phyloP scores from a whole-genome alignment of 2,888 invertebrate genomes.

The Zeuzera pyrina region DNA sequence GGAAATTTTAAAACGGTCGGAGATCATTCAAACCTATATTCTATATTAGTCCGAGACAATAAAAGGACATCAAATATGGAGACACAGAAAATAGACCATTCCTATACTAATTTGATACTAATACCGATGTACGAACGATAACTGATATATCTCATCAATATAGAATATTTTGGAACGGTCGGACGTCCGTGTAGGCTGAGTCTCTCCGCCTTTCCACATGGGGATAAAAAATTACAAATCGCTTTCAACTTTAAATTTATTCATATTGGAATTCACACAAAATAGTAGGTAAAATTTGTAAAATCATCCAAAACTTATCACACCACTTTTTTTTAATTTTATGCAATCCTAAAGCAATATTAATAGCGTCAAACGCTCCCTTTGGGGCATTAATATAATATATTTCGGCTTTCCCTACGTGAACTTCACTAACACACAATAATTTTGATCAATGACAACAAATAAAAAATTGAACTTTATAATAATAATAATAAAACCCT shows the following conservation, averaged over 20 bases:
- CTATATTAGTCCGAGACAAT: too few relatives aligned
- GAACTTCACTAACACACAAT: constrained; percentile 69
- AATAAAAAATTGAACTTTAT: constrained; percentile 65
- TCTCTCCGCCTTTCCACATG: too few relatives aligned
- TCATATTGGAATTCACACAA: constrained; percentile 68
- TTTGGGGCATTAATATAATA: constrained; percentile 67
- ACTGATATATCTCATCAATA: too few relatives aligned
- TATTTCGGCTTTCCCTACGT: constrained; percentile 68
- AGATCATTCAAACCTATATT: too few relatives aligned
- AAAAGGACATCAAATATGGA: too few relatives aligned
- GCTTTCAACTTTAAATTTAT: constrained; percentile 53
- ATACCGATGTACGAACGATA: too few relatives aligned
- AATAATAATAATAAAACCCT: constrained; percentile 66
- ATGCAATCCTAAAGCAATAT: constrained; percentile 71
- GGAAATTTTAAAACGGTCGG: too few relatives aligned
- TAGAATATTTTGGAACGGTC: too few relatives aligned
- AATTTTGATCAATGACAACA: constrained; percentile 72
- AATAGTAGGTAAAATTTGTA: constrained; percentile 68
- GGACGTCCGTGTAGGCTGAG: too few relatives aligned
- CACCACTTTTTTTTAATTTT: constrained; percentile 68
- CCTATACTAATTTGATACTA: too few relatives aligned
- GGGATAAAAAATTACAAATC: background rate
- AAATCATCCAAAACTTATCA: constrained; percentile 74
- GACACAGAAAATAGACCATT: too few relatives aligned
- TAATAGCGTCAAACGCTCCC: constrained; percentile 71